Evolutionary conservation across 2,888 invertebrate species (phyloP), one percentile per base, ranked within the genome.

Genomic region (Colostygia pectinataria): DNA sequence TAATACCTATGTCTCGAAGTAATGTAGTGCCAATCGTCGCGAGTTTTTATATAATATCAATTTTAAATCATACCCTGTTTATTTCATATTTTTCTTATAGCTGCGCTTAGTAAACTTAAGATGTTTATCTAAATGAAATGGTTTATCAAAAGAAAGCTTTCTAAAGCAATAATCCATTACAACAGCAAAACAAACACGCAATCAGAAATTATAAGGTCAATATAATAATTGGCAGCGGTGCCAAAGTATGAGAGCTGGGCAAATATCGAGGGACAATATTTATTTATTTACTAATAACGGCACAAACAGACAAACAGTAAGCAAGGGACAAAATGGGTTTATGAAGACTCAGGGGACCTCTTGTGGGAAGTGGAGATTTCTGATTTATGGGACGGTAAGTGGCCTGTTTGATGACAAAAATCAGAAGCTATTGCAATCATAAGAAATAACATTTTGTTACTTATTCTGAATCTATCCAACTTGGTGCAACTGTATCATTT

Each of bases 261-360:
- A 89, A 87, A 89, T 62, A 89, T 58, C 60, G 62, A 70, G 87
- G 85, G 85, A 81, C 82, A 78, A 79, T 85, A 84, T 87, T 83
- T 88, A 85, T 87, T 86, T 88, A 84, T 82, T 86, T 84, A 80
- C 86, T 90, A 90, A 88, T 89, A 87, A 86, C 74, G 66, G 64
- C 34, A 45, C 66, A 83, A 87, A 87, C 80, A 88, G 39, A 45
- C 66, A 83, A 87, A 87, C 80, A 88, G 83, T 86, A 86, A 87
- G 83, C 79, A 86, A 77, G 85, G 83, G 83, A 83, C 83, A 80
- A 72, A 88, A 89, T 89, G 71, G 85, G 86, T 81, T 89, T 88
- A 89, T 89, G 82, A 81, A 74, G 77, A 66, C 88, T 68, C 81
- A 6, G 18, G 87, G 83, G 88, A 80, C 55, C 71, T 71, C 78